Evolutionary conservation across 2,797 vertebrate species (phyloP).

Genomic region (Tenualosa ilisha): DNA sequence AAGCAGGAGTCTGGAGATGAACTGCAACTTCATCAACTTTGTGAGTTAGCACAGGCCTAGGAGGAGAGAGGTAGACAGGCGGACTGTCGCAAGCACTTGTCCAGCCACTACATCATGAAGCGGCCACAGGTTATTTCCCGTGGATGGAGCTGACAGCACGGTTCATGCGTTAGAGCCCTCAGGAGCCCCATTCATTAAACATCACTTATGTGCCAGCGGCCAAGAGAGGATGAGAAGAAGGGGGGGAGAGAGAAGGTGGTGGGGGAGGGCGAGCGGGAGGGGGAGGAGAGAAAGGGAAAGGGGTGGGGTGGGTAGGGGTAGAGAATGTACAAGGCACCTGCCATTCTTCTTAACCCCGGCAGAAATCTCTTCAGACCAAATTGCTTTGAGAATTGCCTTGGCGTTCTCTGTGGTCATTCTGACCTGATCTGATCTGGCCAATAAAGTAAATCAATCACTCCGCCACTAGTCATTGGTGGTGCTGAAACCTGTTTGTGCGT

Average conservation of each 20-base stretch:
- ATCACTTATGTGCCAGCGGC: conserved; percentile 27
- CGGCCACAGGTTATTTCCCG: conserved; percentile 27
- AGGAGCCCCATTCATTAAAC: conserved; percentile 44
- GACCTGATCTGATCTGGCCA: conserved; percentile 14
- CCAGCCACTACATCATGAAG: conserved; percentile 31
- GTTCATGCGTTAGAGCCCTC: conserved; percentile 30
- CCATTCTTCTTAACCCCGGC: conserved; percentile 12
- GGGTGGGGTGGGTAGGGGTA: neutral
- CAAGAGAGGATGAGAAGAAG: neutral
- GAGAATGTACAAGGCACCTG: conserved; percentile 16
- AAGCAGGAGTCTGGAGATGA: conserved; percentile 19
- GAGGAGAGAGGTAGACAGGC: neutral
- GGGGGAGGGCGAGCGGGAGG: neutral
- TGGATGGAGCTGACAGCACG: conserved; percentile 29
- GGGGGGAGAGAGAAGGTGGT: neutral
- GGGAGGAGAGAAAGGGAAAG: neutral
- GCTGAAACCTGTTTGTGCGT: neutral
- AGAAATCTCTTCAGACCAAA: neutral
- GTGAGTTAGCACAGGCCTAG: conserved; percentile 21
- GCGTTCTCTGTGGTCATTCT: neutral
- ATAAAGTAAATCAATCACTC: conserved; percentile 19
- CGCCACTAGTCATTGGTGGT: neutral
- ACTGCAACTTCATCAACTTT: conserved; percentile 38
- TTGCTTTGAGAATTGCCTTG: conserved; percentile 23
- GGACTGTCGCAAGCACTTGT: conserved; percentile 33